Percentiles rank a stretch among this genome's conserved stretches.
These are phyloP conservation scores for Dioctria rufipes DNA, from an alignment of 2,888 invertebrate species.

Conservation along the genomic window DNA sequence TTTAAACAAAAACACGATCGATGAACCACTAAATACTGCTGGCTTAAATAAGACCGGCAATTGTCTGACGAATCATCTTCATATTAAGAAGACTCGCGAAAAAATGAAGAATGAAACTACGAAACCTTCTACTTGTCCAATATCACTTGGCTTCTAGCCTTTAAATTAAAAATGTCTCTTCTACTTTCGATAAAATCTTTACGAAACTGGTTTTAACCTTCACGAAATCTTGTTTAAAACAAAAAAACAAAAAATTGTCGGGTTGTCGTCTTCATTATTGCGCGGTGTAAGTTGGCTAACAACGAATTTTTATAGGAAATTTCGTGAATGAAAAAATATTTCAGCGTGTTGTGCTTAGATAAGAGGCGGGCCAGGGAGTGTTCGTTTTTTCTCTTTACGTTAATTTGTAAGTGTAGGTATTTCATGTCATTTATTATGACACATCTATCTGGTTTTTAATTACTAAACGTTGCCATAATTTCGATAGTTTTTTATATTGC, in stretches of 20 bases:
- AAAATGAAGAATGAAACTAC: not conserved
- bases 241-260: not conserved
- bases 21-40: too few relatives aligned
- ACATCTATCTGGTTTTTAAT: not conserved
- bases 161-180: not conserved
- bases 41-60: too few relatives aligned
- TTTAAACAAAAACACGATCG: too few relatives aligned
- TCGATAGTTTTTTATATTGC: too few relatives aligned
- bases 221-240: not conserved
- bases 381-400: too few relatives aligned
- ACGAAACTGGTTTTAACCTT: conserved; percentile 5
- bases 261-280: too few relatives aligned
- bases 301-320: not conserved
- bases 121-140: not conserved
- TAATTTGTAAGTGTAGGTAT: not conserved
- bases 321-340: not conserved
- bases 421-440: not conserved
- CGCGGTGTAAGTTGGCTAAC: not conserved
- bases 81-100: not conserved
- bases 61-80: too few relatives aligned
- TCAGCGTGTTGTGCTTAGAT: not conserved
- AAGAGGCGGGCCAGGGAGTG: not conserved
- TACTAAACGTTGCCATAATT: too few relatives aligned
- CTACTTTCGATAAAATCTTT: not conserved
- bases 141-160: not conserved